Conservation (phyloP, 2,888 invertebrate genomes). For the Dysmachus trigonus region DNA sequence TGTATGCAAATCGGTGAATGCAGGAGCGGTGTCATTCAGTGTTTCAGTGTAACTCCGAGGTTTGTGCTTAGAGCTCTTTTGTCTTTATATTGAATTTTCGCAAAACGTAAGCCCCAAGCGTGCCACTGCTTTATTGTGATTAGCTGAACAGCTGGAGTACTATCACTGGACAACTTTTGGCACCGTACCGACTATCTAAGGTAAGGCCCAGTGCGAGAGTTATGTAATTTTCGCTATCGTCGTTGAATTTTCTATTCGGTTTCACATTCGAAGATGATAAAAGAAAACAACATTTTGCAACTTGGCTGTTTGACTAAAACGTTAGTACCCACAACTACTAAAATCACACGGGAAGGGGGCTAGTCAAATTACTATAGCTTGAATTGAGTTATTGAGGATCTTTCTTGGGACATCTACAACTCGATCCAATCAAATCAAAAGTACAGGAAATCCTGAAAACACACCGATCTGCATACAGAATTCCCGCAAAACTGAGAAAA, state of each 20-base stretch:
- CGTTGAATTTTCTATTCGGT: background rate
- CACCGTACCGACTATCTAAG: background rate
- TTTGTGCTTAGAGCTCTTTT: background rate
- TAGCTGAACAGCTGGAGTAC: background rate
- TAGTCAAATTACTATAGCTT: background rate
- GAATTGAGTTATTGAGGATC: background rate
- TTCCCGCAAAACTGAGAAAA: background rate
- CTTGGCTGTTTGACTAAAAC: background rate
- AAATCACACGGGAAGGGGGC: background rate
- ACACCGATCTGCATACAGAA: background rate
- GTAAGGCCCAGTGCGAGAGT: background rate
- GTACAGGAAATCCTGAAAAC: background rate
- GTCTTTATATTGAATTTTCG: background rate
- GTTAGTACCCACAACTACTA: background rate
- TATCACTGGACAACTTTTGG: background rate
- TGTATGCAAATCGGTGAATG: background rate
- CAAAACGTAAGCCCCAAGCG: background rate
- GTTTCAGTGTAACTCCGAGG: background rate
- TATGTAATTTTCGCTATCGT: slow-evolving; percentile 15
- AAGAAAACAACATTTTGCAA: slow-evolving; percentile 10
- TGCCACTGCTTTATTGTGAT: background rate
- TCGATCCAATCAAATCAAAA: background rate
- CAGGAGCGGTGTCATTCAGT: background rate
- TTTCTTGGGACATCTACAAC: background rate
- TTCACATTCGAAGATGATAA: slow-evolving; percentile 8